Conservation (phyloP, 2,797 vertebrate species). For the Propithecus deckenii region DNA sequence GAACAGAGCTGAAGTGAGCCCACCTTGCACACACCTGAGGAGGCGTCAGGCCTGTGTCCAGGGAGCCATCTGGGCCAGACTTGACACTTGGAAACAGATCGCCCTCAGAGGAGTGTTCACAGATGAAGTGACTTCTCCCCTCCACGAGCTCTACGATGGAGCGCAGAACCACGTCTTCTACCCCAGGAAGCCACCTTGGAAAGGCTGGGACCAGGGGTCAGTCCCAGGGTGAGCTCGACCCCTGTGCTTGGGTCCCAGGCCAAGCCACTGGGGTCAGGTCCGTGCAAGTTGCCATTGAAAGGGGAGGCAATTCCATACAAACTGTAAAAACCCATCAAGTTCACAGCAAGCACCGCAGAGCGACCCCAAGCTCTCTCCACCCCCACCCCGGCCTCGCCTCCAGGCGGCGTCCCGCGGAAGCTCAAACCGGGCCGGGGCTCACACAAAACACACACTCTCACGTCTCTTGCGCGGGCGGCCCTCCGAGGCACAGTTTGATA, state of each 20-base stretch:
- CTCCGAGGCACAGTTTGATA: constrained; percentile 57
- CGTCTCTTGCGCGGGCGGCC: background rate
- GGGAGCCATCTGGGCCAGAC: background rate
- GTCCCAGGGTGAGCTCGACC: background rate
- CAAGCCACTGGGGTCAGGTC: background rate
- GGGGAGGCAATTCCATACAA: rapidly evolving
- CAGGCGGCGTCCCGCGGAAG: background rate
- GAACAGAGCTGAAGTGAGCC: rapidly evolving
- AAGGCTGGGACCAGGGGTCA: background rate
- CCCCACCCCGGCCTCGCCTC: background rate
- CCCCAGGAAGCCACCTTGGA: background rate
- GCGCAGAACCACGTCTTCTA: background rate
- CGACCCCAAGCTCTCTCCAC: background rate
- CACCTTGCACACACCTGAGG: background rate
- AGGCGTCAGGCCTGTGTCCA: rapidly evolving
- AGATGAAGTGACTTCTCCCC: background rate
- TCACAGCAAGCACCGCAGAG: constrained; percentile 1
- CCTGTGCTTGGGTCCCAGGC: background rate
- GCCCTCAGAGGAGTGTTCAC: background rate
- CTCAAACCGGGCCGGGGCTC: background rate
- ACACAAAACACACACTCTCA: constrained; percentile 27
- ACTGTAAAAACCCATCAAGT: background rate
- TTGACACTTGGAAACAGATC: rapidly evolving
- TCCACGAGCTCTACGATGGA: rapidly evolving
- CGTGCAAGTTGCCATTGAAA: background rate